Evolutionary conservation across 2,888 invertebrate genomes (phyloP).

Genomic region (Hirudinaria manillensis): DNA sequence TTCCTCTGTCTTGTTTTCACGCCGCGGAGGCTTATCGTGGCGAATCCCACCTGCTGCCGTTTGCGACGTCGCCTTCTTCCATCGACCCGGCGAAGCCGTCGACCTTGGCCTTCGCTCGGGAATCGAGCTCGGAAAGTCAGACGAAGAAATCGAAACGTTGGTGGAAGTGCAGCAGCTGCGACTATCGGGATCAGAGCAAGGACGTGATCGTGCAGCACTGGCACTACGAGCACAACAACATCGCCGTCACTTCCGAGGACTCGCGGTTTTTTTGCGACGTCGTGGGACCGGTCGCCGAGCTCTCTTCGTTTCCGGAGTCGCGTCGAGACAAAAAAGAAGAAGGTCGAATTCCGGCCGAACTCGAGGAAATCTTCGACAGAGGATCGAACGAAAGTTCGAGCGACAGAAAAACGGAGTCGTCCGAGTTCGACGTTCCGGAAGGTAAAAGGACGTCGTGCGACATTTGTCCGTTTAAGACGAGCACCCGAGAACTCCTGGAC

Average conservation of each 20-base stretch:
- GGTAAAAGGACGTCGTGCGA: constrained; percentile 44
- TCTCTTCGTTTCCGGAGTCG: background rate
- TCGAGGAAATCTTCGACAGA: background rate
- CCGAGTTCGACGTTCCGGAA: background rate
- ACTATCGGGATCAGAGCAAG: constrained; percentile 58
- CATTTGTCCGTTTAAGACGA: constrained; percentile 61
- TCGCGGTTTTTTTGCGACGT: background rate
- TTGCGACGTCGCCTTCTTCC: background rate
- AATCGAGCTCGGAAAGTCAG: background rate
- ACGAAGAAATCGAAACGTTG: background rate
- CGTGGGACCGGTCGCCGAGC: background rate
- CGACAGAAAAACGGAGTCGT: background rate
- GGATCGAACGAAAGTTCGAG: background rate
- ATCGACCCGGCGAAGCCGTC: background rate
- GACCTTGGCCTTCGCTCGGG: background rate
- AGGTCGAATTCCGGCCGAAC: background rate
- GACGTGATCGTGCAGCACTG: constrained; percentile 47
- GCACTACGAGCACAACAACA: constrained; percentile 25
- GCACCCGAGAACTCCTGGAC: constrained; percentile 46
- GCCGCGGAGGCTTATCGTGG: background rate
- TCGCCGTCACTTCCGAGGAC: no score
- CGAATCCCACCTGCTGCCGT: background rate
- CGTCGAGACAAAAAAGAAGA: background rate
- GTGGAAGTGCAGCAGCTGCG: constrained; percentile 83
- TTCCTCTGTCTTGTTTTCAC: constrained; percentile 1